phyloP scores from a whole-genome alignment of 1,140 invertebrate genomes.

The Zophobas morio region DNA sequence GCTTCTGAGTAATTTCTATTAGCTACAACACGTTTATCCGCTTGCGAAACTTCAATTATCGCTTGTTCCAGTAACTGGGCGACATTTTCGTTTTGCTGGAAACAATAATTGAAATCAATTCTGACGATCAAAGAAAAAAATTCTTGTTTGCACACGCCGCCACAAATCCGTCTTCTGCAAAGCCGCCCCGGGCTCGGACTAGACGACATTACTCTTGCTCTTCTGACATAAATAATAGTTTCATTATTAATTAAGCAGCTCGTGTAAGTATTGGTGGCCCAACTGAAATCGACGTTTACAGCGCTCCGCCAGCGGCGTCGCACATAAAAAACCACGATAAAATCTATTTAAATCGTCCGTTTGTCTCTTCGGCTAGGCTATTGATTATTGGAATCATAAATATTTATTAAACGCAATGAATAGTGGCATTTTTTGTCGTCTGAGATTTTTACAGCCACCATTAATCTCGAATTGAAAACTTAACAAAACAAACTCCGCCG shows the following conservation, averaged over 20 bases:
- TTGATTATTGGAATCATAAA: background rate
- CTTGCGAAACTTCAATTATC: too few species aligned
- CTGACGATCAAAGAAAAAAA: too few species aligned
- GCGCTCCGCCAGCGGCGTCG: background rate
- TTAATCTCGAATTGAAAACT: background rate
- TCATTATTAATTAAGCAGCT: slow-evolving; percentile 16
- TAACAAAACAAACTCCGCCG: background rate
- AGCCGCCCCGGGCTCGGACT: background rate
- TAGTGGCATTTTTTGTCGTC: background rate
- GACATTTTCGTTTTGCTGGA: too few species aligned
- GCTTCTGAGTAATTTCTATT: too few species aligned
- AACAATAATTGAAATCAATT: too few species aligned
- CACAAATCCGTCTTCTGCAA: slow-evolving; percentile 1
- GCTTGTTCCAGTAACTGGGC: too few species aligned
- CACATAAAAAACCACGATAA: background rate
- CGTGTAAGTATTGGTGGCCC: background rate
- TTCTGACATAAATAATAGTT: slow-evolving; percentile 18
- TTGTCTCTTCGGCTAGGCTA: background rate
- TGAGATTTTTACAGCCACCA: background rate
- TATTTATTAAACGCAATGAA: background rate
- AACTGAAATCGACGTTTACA: background rate
- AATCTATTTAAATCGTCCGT: background rate
- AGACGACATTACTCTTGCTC: background rate
- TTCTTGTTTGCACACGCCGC: background rate
- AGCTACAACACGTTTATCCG: too few species aligned